Evolutionary conservation across 2,888 invertebrate species (phyloP).

Genomic region (Liopterus haemorrhoidalis): DNA sequence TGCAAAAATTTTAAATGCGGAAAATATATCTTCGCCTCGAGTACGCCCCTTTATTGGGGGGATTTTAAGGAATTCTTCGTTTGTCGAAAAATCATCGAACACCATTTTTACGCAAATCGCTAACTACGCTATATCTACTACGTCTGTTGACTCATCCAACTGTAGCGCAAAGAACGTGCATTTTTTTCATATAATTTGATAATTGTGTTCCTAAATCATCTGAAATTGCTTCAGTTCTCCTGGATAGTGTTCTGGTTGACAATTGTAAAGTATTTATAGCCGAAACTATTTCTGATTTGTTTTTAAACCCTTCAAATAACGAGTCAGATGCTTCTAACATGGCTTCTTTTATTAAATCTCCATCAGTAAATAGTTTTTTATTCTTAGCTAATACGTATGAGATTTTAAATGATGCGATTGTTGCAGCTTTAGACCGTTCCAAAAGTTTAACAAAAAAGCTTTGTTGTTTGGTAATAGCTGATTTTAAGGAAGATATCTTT

Average conservation of each 20-base stretch:
- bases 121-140: conserved; percentile 24
- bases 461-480: conserved; percentile 22
- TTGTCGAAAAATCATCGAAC: conserved; percentile 26
- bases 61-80: conserved; percentile 28
- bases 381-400: conserved; percentile 21
- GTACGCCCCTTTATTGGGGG: conserved; percentile 26
- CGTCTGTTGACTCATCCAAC: conserved; percentile 26
- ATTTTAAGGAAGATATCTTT: conserved; percentile 25
- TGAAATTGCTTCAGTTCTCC: conserved; percentile 26
- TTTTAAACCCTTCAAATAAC: conserved; percentile 30
- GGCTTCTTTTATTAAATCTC: conserved; percentile 20
- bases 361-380: conserved; percentile 19
- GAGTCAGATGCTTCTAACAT: conserved; percentile 14
- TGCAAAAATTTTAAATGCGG: conserved; percentile 24
- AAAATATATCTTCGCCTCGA: conserved; percentile 27
- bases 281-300: conserved; percentile 34
- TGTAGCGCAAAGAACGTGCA: conserved; percentile 27
- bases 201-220: conserved; percentile 20
- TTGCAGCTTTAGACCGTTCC: conserved; percentile 24
- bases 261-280: conserved; percentile 33
- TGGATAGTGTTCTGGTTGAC: conserved; percentile 29
- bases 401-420: conserved; percentile 26
- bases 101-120: conserved; percentile 27
- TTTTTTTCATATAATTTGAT: conserved; percentile 26
- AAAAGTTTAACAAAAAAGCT: conserved; percentile 26